A percentile compares a stretch with the other conserved stretches of the same genome.
These are phyloP conservation scores for Chlorocebus sabaeus DNA, from an alignment of 2,113 vertebrate species.

Conservation along the genomic window DNA sequence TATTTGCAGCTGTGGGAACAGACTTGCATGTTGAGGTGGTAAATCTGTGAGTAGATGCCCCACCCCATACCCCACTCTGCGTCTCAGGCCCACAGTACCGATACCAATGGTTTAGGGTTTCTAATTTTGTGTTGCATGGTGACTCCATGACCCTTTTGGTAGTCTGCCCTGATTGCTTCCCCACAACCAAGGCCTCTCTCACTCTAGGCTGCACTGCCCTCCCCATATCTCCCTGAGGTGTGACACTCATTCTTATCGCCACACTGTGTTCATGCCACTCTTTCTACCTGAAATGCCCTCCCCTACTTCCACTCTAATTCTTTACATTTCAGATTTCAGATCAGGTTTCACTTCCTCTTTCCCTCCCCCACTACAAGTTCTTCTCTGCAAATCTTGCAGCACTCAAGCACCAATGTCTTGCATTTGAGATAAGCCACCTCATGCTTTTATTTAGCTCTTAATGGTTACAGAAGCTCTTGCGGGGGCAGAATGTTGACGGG, in stretches of 20 bases:
- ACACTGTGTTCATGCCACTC: accelerated
- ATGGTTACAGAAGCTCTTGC: neutral
- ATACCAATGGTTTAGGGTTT: accelerated
- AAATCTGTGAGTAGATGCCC: neutral
- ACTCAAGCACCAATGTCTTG: neutral
- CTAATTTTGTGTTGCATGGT: neutral
- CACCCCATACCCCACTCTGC: accelerated
- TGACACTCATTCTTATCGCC: neutral
- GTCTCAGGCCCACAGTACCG: too few species aligned
- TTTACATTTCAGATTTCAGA: neutral
- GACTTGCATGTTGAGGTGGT: neutral
- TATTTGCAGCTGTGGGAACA: neutral
- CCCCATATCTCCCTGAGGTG: accelerated
- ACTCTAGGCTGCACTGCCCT: accelerated
- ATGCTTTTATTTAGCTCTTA: neutral
- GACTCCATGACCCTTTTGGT: accelerated
- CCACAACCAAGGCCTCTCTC: accelerated
- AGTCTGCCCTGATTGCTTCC: neutral
- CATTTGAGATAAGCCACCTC: neutral
- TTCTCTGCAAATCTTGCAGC: neutral
- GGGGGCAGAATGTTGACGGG: neutral
- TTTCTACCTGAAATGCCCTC: neutral
- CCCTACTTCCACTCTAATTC: neutral
- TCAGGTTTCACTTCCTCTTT: neutral
- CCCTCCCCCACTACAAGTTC: neutral